Evolutionary conservation across 92 coral and sea anemone genomes (phyloP).

Genomic region (Scolanthus callimorphus): DNA sequence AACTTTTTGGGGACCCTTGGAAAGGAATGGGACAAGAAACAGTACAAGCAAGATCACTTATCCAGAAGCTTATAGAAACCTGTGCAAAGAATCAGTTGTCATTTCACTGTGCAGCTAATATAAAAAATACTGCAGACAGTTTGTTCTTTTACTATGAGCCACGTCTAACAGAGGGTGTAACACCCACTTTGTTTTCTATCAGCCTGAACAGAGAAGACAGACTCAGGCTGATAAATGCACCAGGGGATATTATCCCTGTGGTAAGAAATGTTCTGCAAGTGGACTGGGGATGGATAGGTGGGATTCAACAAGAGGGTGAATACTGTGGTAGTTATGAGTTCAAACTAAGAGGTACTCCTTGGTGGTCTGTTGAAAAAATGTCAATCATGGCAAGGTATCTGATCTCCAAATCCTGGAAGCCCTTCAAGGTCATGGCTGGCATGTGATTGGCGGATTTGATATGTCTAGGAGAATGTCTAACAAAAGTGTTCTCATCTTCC

Average conservation of each 20-base stretch:
- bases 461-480: conserved; percentile 34
- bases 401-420: conserved; percentile 68
- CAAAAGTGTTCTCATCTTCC: conserved; percentile 51
- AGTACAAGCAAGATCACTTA: conserved; percentile 29
- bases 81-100: conserved; percentile 34
- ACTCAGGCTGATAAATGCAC: conserved; percentile 49
- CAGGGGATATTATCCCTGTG: conserved; percentile 36
- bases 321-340: conserved; percentile 66
- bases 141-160: conserved; percentile 63
- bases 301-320: conserved; percentile 41
- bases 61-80: conserved; percentile 32
- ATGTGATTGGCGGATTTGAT: conserved; percentile 43
- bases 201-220: conserved; percentile 41
- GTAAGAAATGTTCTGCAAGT: conserved; percentile 33
- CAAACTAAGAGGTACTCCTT: conserved; percentile 63
- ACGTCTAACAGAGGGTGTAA: conserved; percentile 13
- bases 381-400: conserved; percentile 71
- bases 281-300: conserved; percentile 34
- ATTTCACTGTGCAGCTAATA: conserved; percentile 35
- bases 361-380: conserved; percentile 64
- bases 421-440: conserved; percentile 68
- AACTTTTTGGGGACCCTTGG: conserved; percentile 67
- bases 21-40: conserved; percentile 26
- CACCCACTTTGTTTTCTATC: conserved; percentile 21
- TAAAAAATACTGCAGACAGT: conserved; percentile 37